These are phyloP conservation scores for Augochlora pura DNA, from an alignment of 1,140 invertebrate genomes.

Conservation along the genomic window DNA sequence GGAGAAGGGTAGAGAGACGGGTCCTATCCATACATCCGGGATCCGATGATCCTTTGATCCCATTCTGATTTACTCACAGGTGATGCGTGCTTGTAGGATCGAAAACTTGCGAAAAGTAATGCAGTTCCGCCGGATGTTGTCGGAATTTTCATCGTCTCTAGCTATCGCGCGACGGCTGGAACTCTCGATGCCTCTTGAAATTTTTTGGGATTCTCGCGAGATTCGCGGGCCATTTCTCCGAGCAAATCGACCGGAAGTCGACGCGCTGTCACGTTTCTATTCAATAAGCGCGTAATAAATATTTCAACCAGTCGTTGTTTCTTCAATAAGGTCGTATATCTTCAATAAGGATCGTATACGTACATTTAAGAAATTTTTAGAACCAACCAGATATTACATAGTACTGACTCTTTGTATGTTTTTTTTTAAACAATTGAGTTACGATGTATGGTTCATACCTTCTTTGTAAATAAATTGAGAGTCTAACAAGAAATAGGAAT, in stretches of 20 bases:
- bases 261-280: background rate
- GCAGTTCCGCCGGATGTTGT: constrained; percentile 37
- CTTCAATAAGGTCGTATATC: too few species aligned
- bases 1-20: constrained; percentile 48
- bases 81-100: constrained; percentile 58
- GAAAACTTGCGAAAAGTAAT: constrained; percentile 47
- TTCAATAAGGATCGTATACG: too few species aligned
- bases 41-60: constrained; percentile 71
- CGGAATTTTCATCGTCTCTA: constrained; percentile 50
- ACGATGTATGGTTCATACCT: too few species aligned
- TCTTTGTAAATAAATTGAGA: too few species aligned
- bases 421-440: too few species aligned
- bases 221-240: constrained; percentile 21
- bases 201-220: constrained; percentile 4
- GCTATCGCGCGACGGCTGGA: constrained; percentile 1
- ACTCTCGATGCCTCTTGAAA: background rate
- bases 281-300: background rate
- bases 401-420: too few species aligned
- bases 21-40: constrained; percentile 66
- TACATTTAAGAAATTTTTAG: too few species aligned
- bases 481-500: too few species aligned
- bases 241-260: background rate
- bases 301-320: too few species aligned
- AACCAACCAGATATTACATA: too few species aligned
- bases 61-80: constrained; percentile 63